Evolutionary conservation across 2,888 invertebrate genomes (phyloP), one percentile per base, ranked within the genome.

Genomic region (Rhodophaea formosa): DNA sequence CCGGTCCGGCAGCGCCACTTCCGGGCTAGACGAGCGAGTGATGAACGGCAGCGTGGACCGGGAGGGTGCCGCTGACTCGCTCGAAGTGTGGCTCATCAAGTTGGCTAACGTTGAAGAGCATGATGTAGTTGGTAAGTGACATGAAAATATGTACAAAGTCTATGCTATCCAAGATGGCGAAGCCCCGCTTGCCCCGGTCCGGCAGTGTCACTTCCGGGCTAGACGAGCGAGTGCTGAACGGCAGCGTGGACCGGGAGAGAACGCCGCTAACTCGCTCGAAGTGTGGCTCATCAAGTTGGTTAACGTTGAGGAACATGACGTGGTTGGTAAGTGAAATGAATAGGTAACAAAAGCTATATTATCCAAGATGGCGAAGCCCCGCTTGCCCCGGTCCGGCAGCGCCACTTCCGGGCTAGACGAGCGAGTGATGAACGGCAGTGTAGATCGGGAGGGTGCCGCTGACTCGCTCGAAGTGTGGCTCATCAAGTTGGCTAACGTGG

Each of bases 271-370:
- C 6, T 75, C 72, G 23, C 69, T 80, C 0, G 89, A 89, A 57
- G 92, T 92, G 59, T 70, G 88, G 51, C 66, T 92, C 56, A 89
- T 92, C 30, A 88, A 86, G 70, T 70, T 92, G 67, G 81, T 87
- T 1, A 83, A 78, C 52, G 74, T 77, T 3, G 86, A 88, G 56
- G 90, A 90, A 56, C 80, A 81, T 62, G 90, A 90, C 63, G 89
- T 88, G 71, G 82, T 91, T 39, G 91, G 91, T 90, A 54, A 82
- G 89, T 75, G n/a, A n/a, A n/a, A n/a, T n/a, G n/a, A n/a, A n/a
- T n/a, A n/a, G n/a, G n/a, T n/a, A n/a, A n/a, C n/a, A n/a, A n/a
- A n/a, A n/a, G n/a, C n/a, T n/a, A n/a, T n/a, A n/a, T n/a, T 91
- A 0, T 80, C 84, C 3, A 90, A 90, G 60, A 89, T 89, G 29